Base-by-base conservation (phyloP, 2,113 vertebrate genomes). In the Xenopus tropicalis region DNA sequence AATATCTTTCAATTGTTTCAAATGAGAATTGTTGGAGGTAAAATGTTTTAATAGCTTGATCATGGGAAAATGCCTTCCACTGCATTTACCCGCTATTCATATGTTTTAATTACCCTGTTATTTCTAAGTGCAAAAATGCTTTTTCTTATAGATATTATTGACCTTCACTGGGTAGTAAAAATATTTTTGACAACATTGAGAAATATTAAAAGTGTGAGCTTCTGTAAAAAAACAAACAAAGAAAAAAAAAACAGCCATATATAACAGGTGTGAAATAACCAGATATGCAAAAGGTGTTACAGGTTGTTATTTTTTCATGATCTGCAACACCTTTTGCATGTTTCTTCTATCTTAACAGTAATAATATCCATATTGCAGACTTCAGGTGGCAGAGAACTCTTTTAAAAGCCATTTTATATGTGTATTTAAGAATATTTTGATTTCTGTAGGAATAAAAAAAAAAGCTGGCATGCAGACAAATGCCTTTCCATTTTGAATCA, bases 401-500 rank as follows among this genome's bases (percentile, higher is more conserved):
- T n/a, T 54, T 20, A 8, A n/a, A 54, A 54, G 52, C 14, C 52
- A 20, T 54, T 54, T 54, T 54, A 54, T 54, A 1, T 5, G 3
- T 20, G 19, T 29, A n/a, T 11, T 43, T 1, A 64, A 43, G 37
- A 43, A 64, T 43, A 37, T 37, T 37, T 62, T 4, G 14, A 19
- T 62, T 37, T 17, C 61, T 44, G 17, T 44, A n/a, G 19, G 8
- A 44, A 64, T 64, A 57, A 29, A 37, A 74, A 52, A 20, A 14
- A 17, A 37, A 19, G 19, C 56, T 61, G 64, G 64, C 54, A 42
- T 46, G 22, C 1, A 51, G 72, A 68, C 56, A 74, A 74, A 67
- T 74, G n/a, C n/a, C 20, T 74, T 74, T 65, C 72, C 72, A 68
- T 67, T 56, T 74, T 61, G 65, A 74, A 74, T 74, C 61, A 74